Conservation (phyloP, 2,113 vertebrate species). For the Geococcyx californianus region DNA sequence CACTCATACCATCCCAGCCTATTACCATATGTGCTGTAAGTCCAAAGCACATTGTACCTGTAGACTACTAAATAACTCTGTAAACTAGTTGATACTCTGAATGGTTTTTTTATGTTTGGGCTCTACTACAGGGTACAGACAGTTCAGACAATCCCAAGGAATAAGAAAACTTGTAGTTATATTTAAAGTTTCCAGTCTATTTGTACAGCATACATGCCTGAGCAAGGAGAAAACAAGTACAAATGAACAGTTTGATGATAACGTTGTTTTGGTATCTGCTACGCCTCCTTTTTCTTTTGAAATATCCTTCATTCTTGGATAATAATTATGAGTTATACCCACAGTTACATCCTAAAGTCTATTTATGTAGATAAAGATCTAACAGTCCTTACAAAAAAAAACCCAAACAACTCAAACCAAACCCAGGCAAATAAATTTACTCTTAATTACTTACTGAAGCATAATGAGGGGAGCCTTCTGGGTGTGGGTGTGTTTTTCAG, state of each 20-base stretch:
- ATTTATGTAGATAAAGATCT: background rate
- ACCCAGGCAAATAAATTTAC: background rate
- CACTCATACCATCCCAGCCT: conserved; percentile 95
- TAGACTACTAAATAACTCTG: background rate
- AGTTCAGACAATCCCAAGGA: background rate
- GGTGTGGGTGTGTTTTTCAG: background rate
- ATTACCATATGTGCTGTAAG: conserved; percentile 96
- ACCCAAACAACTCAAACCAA: background rate
- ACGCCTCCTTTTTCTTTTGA: background rate
- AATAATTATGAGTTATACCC: background rate
- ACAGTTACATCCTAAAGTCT: background rate
- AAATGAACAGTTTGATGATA: background rate
- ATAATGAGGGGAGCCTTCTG: background rate
- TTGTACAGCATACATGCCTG: background rate
- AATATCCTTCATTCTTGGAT: background rate
- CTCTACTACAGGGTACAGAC: background rate
- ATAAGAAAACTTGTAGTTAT: background rate
- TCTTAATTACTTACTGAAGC: background rate
- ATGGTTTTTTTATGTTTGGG: background rate
- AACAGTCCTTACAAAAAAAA: background rate
- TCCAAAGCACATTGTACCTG: conserved; percentile 27
- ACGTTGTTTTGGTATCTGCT: background rate
- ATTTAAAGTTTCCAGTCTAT: background rate
- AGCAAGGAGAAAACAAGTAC: background rate
- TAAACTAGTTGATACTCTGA: background rate